Base-by-base conservation (phyloP, 2,888 invertebrate genomes). In the Vandiemenella viatica region DNA sequence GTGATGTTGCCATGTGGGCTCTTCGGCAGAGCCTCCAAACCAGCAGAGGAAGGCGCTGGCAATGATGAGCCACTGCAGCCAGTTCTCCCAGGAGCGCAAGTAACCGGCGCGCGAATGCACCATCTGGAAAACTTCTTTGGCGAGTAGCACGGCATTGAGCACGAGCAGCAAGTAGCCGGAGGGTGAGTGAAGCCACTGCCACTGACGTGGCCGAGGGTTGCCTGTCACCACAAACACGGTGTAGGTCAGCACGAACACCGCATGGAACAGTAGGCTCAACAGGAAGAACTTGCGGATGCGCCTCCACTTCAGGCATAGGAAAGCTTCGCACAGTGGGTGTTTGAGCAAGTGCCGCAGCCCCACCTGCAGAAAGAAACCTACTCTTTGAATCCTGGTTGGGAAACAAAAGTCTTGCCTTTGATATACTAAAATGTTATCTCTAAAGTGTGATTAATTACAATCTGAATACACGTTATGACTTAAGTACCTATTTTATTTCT, bases 291-390 rank as follows among this genome's bases (percentile, higher is more conserved):
- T 84, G 45, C 88, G 69, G 55, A 89, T 87, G 56, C 80, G 71
- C 47, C 80, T 70, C 88, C 88, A 89, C 67, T 89, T 89, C 17
- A 89, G 66, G 58, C 82, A 81, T 0, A 89, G 70, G 61, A 89
- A 89, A 3, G 87, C 42, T 20, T 88, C 86, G 55, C 84, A 86
- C 0, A 89, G 71, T 0, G 89, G 88, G 66, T 89, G 89, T 62
- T 85, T 84, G 2, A 89, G 65, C 7, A 88, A 71, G 46, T 84
- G 79, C 58, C 80, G 79, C 55, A 83, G 83, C 1, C 87, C 87
- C 2, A 85, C 85, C n/a, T n/a, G n/a, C n/a, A n/a, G n/a, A n/a
- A n/a, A n/a, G n/a, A n/a, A n/a, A n/a, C n/a, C n/a, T n/a, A n/a
- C n/a, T n/a, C n/a, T n/a, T n/a, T n/a, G n/a, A n/a, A n/a, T n/a